Conservation (phyloP, 92 coral and sea anemone genomes). For the Epizoanthus ramosus region DNA sequence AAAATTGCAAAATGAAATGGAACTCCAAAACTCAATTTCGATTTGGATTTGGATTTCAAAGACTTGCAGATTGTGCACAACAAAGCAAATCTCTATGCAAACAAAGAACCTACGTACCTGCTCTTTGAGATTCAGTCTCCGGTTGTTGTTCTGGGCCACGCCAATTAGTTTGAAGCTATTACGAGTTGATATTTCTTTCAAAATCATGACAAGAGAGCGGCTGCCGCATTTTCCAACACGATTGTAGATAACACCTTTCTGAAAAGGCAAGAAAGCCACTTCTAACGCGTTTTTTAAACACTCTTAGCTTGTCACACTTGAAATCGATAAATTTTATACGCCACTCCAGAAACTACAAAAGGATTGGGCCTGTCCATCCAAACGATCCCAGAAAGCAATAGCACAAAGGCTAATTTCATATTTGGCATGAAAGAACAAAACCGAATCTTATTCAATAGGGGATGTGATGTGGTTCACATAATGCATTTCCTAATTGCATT, state of each 20-base stretch:
- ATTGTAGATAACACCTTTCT: constrained; percentile 85
- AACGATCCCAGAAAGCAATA: too few relatives aligned
- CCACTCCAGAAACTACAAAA: too few relatives aligned
- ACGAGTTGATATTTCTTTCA: constrained; percentile 48
- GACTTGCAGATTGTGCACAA: not conserved
- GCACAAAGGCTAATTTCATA: too few relatives aligned
- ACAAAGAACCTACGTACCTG: not conserved
- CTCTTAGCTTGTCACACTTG: too few relatives aligned
- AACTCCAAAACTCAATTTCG: not conserved
- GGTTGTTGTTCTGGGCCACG: constrained; percentile 24
- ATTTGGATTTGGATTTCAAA: too few relatives aligned
- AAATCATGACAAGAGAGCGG: constrained; percentile 68
- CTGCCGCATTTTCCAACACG: constrained; percentile 99
- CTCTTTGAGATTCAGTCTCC: not conserved
- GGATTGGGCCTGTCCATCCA: too few relatives aligned
- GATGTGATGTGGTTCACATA: too few relatives aligned
- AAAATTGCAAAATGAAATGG: not conserved
- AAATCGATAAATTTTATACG: too few relatives aligned
- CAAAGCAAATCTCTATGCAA: not conserved
- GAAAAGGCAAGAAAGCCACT: not conserved
- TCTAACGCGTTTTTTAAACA: too few relatives aligned
- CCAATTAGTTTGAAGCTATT: constrained; percentile 54
- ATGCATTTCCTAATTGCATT: too few relatives aligned
- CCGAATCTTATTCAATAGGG: too few relatives aligned
- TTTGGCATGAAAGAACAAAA: too few relatives aligned